Base-by-base conservation (phyloP, 2,888 invertebrate species). In the Cephus spinipes region DNA sequence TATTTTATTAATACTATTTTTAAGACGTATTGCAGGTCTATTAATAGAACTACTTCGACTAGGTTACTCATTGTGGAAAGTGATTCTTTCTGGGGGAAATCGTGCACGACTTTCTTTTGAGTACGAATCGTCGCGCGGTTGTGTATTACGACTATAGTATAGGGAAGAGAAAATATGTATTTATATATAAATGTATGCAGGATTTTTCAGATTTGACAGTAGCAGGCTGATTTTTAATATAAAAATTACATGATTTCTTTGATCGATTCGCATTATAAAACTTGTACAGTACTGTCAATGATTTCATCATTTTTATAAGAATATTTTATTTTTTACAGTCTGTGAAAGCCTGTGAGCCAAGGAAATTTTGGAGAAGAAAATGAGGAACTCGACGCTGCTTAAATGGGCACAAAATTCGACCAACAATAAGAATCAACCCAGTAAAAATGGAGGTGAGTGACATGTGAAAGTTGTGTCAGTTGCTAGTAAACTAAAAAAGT, bases 341-440 rank as follows among this genome's bases (percentile, higher is more conserved):
- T 9, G 55, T 2, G 23, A 55, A 23, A 1, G 6, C 9, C 55
- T 55, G 55, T 23, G 23, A 55, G 23, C 23, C 55, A 55, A 55
- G 40, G 2, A 55, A 23, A 55, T 55, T 23, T 23, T 23, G 1
- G 0, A 55, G 9, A 55, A 55, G 80, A 89, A 90, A 86, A 93
- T 93, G 93, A 93, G 93, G 89, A 93, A 93, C 90, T 93, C 93
- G 81, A 93, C 93, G 86, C 88, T 94, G 74, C 88, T 94, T 80
- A 93, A 93, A 89, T 93, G 93, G 94, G 92, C 93, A 75, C 93
- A 93, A 83, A 93, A 93, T 88, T 92, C 93, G 81, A 92, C 93
- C 79, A 92, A 92, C 83, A 92, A 92, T 83, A 92, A 92, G 88
- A 91, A 91, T 87, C 90, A 90, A 80, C 85, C 90, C 12, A 89